These are phyloP conservation scores for Anthonomus grandis DNA, from an alignment of 1,140 invertebrate genomes.

Conservation along the genomic window DNA sequence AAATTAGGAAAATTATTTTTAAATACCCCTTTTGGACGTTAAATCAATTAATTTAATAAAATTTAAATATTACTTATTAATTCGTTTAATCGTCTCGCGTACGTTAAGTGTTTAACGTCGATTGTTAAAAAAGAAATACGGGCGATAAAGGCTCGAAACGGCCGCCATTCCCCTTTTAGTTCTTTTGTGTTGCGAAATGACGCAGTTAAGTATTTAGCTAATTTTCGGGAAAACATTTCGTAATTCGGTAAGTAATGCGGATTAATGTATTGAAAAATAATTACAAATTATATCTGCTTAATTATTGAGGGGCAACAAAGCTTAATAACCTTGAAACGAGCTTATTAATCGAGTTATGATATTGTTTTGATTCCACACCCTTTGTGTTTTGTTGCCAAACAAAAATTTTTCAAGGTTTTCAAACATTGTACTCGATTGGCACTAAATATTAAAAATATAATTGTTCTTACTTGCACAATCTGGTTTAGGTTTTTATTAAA, in stretches of 20 bases:
- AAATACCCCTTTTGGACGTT: constrained; percentile 8
- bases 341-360: not conserved
- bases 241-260: constrained; percentile 17
- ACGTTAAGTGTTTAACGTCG: too few species aligned
- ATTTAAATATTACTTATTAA: not conserved
- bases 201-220: constrained; percentile 20
- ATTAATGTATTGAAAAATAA: not conserved
- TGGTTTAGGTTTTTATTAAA: too few species aligned
- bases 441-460: too few species aligned
- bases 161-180: constrained; percentile 17
- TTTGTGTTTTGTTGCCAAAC: constrained; percentile 30
- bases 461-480: too few species aligned
- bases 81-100: not conserved
- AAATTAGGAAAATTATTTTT: constrained; percentile 22
- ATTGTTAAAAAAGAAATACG: not conserved
- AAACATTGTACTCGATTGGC: too few species aligned
- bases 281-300: not conserved
- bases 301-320: not conserved
- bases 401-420: constrained; percentile 24
- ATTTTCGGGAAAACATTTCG: constrained; percentile 10
- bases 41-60: constrained; percentile 10
- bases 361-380: constrained; percentile 29
- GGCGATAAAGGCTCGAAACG: constrained; percentile 7
- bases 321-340: constrained; percentile 15
- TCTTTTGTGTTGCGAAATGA: constrained; percentile 28